Conservation (phyloP, 2,888 invertebrate species). For the Syrista parreyssii region DNA sequence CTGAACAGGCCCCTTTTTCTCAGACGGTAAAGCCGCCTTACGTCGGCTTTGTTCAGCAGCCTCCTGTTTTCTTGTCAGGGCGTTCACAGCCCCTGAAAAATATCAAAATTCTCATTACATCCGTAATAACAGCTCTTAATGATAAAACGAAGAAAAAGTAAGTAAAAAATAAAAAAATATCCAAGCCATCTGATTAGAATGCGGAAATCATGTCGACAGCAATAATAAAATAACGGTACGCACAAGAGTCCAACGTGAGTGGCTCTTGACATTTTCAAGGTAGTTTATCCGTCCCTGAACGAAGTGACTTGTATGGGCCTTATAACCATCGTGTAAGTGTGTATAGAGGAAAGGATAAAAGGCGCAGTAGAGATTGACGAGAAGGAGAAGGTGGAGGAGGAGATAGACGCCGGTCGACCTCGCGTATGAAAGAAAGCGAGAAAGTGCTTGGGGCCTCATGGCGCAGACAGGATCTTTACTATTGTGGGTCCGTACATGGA, state of each 20-base stretch:
- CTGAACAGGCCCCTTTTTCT: constrained; percentile 36
- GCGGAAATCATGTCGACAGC: background rate
- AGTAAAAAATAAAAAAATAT: background rate
- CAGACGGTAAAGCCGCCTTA: constrained; percentile 37
- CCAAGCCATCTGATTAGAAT: background rate
- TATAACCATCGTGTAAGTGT: background rate
- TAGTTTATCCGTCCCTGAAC: constrained; percentile 45
- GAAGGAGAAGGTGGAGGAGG: constrained; percentile 2
- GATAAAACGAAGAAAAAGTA: background rate
- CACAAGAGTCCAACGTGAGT: background rate
- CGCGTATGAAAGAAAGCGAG: constrained; percentile 60
- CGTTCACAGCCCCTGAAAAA: constrained; percentile 47
- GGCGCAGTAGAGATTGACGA: background rate
- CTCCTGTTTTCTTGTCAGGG: constrained; percentile 58
- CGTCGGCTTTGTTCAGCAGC: constrained; percentile 59
- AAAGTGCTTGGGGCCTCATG: constrained; percentile 44
- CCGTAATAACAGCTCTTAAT: background rate
- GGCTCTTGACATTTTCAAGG: constrained; percentile 46
- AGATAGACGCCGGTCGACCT: constrained; percentile 53
- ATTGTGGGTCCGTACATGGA: constrained; percentile 21
- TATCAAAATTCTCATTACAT: background rate
- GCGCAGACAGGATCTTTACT: constrained; percentile 18
- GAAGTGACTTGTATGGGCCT: background rate
- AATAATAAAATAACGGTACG: background rate
- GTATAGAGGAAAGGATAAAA: background rate